Evolutionary conservation across 2,888 invertebrate genomes (phyloP).

Genomic region (Muschampia plurimacula): DNA sequence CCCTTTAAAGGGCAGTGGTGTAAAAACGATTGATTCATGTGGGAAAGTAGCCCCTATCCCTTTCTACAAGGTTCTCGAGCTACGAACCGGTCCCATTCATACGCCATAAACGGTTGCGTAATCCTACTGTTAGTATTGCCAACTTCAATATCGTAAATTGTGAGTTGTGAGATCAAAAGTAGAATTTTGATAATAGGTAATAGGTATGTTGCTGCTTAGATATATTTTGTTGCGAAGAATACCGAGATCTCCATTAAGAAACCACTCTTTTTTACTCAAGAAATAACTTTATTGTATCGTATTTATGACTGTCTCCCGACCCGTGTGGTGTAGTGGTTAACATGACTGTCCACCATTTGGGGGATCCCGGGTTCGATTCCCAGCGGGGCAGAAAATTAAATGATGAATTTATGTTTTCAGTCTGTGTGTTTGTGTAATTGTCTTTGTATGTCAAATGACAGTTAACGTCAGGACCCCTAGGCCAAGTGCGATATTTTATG

Average conservation of each 20-base stretch:
- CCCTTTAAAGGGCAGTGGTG: slow-evolving; percentile 50
- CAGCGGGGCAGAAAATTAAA: too few species aligned
- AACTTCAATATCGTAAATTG: slow-evolving; percentile 17
- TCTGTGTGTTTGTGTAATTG: too few species aligned
- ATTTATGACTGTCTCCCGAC: too few species aligned
- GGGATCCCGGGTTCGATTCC: too few species aligned
- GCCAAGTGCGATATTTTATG: too few species aligned
- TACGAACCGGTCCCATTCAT: slow-evolving; percentile 54
- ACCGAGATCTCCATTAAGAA: neutral
- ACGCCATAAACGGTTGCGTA: slow-evolving; percentile 39
- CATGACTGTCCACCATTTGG: too few species aligned
- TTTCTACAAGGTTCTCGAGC: slow-evolving; percentile 53
- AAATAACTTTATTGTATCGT: neutral
- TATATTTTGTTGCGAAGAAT: neutral
- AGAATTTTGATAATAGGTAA: neutral
- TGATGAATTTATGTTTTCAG: too few species aligned
- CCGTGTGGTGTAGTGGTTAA: too few species aligned
- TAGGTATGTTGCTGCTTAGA: neutral
- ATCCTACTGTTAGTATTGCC: slow-evolving; percentile 30
- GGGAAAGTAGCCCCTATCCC: slow-evolving; percentile 70
- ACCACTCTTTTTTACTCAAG: neutral
- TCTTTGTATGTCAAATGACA: too few species aligned
- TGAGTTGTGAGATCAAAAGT: slow-evolving; percentile 6
- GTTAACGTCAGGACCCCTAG: too few species aligned
- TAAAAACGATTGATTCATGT: slow-evolving; percentile 66